phyloP scores from a whole-genome alignment of 2,113 vertebrate genomes.

The Lynx canadensis region DNA sequence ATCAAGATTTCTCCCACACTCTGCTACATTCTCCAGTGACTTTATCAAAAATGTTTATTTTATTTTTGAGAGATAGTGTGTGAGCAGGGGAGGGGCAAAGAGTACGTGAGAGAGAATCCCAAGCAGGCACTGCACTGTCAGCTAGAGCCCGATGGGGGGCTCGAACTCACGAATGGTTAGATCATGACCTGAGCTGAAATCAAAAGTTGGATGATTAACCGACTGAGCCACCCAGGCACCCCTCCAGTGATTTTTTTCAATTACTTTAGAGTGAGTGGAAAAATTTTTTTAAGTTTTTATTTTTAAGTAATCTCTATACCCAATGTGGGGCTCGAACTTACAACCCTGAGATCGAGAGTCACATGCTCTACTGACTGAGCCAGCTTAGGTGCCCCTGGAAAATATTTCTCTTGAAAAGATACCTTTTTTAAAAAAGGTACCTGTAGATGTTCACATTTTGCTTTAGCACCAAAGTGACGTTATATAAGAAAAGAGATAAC shows the following conservation, averaged over 20 bases:
- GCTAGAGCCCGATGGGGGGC: too few species aligned
- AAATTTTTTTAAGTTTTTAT: background rate
- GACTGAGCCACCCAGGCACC: too few species aligned
- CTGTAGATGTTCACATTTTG: background rate
- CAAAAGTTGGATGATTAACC: too few species aligned
- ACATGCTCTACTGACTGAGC: background rate
- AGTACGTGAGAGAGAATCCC: too few species aligned
- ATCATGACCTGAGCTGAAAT: too few species aligned
- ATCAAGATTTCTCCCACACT: background rate
- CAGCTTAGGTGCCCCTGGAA: background rate
- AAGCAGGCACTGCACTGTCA: too few species aligned
- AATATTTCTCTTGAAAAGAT: conserved; percentile 18
- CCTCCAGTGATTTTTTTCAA: background rate
- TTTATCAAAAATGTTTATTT: background rate
- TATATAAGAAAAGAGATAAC: background rate
- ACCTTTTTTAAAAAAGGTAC: background rate
- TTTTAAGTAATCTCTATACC: background rate
- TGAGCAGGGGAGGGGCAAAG: too few species aligned
- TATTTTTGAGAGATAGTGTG: too few species aligned
- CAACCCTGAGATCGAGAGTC: background rate
- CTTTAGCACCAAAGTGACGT: background rate
- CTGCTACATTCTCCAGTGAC: background rate
- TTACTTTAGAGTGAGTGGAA: background rate
- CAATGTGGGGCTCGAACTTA: background rate
- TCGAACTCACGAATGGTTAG: too few species aligned